Conservation (phyloP, 1,140 invertebrate genomes). For the Aphidius ervi region DNA sequence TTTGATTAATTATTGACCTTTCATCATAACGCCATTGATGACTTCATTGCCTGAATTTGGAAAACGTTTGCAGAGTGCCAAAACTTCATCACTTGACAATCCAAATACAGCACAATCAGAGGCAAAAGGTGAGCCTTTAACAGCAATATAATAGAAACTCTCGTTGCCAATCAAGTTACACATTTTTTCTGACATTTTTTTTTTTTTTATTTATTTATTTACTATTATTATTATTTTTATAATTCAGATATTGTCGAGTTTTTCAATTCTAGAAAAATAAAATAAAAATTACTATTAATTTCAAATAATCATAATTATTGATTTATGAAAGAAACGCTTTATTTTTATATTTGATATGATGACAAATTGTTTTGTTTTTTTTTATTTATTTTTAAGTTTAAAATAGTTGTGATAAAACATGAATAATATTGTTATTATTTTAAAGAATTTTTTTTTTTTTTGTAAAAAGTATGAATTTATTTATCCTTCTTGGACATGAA, state of each 20-base stretch:
- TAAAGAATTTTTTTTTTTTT: too few species aligned
- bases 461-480: neutral
- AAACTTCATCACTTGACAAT: slow-evolving; percentile 62
- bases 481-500: slow-evolving; percentile 5
- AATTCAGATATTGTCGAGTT: slow-evolving; percentile 38
- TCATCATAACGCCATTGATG: slow-evolving; percentile 67
- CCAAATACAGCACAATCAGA: slow-evolving; percentile 71
- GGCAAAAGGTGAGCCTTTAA: slow-evolving; percentile 73
- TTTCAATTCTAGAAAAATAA: slow-evolving; percentile 41
- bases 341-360: slow-evolving; percentile 11
- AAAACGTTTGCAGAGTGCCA: slow-evolving; percentile 65
- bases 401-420: neutral
- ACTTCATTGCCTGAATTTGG: slow-evolving; percentile 59
- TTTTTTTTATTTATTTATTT: slow-evolving; percentile 5
- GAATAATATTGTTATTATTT: neutral
- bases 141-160: slow-evolving; percentile 63
- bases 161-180: slow-evolving; percentile 33
- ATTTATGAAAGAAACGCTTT: slow-evolving; percentile 23
- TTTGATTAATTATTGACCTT: slow-evolving; percentile 45
- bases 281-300: slow-evolving; percentile 12
- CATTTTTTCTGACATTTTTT: slow-evolving; percentile 34
- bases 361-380: neutral
- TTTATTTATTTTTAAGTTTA: neutral
- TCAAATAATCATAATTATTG: neutral
- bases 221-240: slow-evolving; percentile 4